These are phyloP conservation scores for Pinctada fucata DNA, from an alignment of 2,888 invertebrate species.

Conservation along the genomic window DNA sequence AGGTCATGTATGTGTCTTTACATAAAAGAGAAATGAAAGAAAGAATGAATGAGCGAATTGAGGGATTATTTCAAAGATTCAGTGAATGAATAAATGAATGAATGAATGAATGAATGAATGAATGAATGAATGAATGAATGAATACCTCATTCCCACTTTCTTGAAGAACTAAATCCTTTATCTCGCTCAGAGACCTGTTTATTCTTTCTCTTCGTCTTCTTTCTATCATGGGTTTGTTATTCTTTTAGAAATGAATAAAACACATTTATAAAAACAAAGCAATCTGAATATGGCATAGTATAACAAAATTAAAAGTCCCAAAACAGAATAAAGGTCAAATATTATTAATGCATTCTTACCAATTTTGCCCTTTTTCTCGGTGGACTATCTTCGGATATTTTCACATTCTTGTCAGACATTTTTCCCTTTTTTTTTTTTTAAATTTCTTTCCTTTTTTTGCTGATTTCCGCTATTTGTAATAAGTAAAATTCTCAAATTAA, in stretches of 20 bases:
- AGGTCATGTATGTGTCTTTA: too few relatives aligned
- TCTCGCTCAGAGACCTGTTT: not conserved
- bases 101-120: slow-evolving; percentile 1
- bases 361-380: not conserved
- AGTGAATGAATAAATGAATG: not conserved
- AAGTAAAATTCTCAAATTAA: too few relatives aligned
- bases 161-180: not conserved
- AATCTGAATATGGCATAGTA: too few relatives aligned
- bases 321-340: not conserved
- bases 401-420: too few relatives aligned
- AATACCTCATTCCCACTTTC: not conserved
- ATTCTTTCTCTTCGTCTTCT: not conserved
- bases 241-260: not conserved
- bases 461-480: too few relatives aligned
- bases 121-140: not conserved
- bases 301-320: not conserved
- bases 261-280: not conserved
- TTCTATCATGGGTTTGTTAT: not conserved
- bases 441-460: too few relatives aligned
- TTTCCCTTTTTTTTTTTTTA: too few relatives aligned
- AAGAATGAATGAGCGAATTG: too few relatives aligned
- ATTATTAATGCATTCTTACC: not conserved
- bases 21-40: too few relatives aligned
- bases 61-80: too few relatives aligned
- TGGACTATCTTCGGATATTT: not conserved